Base-by-base conservation (phyloP, 2,888 invertebrate genomes). In the Drosophila pegasa region DNA sequence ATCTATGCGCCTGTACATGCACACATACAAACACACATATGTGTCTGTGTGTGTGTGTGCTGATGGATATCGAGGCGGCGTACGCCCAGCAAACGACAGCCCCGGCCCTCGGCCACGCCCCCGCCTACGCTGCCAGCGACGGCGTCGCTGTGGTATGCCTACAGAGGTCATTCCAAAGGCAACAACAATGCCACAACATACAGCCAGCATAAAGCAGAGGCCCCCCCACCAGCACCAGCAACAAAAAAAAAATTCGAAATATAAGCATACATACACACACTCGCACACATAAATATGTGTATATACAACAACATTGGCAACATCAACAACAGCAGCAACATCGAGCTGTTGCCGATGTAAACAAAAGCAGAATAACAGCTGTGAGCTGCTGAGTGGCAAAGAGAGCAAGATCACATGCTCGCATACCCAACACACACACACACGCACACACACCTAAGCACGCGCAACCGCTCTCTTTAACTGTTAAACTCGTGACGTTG, bases 141-240 rank as follows among this genome's bases (percentile, higher is more conserved):
- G 62, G 40, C 38, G 41, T 20, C 35, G 63, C 65, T 65, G 51
- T 68, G 66, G 52, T 78, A 70, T 74, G 85, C 86, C 82, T 87
- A 85, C 81, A 90, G 90, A 89, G 90, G 89, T 90, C 90, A 90
- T 86, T 88, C 86, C 88, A 90, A 90, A 86, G 88, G 86, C 90
- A 90, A 89, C 89, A 89, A 90, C 87, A 88, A 87, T 64, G 75
- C 77, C 71, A 27, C 16, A 48, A 20, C 31, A 48, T 48, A 71
- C 65, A 59, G 57, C 54, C 56, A 79, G 63, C 80, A 86, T 72
- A 79, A 79, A 79, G 72, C 61, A 71, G 55, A 64, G 56, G 35
- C n/a, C n/a, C n/a, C n/a, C n/a, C n/a, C n/a, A n/a, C n/a, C n/a
- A n/a, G n/a, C n/a, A n/a, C n/a, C 66, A 70, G 52, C 52, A 60